Conservation (phyloP, 2,888 invertebrate species). For the Eupithecia insigniata region DNA sequence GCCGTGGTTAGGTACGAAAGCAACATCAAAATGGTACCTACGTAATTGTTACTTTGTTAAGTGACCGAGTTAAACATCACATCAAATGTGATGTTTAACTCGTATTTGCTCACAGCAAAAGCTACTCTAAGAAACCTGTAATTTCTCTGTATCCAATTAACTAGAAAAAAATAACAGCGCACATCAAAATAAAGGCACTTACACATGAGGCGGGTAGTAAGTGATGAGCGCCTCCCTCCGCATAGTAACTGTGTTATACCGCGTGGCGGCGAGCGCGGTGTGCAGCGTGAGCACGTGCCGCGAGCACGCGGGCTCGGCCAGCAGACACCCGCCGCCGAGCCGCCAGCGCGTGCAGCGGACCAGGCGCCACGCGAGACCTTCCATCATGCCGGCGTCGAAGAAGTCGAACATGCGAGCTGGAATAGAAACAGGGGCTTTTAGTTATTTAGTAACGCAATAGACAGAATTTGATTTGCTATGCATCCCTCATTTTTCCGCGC, state of each 20-base stretch:
- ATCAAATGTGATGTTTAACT: too few relatives aligned
- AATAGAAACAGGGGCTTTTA: constrained; percentile 51
- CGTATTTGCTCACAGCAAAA: not conserved
- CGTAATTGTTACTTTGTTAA: too few relatives aligned
- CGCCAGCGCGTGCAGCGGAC: constrained; percentile 86
- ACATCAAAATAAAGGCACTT: constrained; percentile 79
- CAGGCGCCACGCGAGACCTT: constrained; percentile 93
- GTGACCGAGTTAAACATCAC: too few relatives aligned
- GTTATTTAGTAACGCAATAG: not conserved
- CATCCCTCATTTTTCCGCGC: too few relatives aligned
- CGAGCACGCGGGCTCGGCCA: constrained; percentile 63
- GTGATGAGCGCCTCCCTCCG: constrained; percentile 89
- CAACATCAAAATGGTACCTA: too few relatives aligned
- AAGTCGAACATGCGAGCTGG: constrained; percentile 96
- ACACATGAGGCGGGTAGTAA: constrained; percentile 95
- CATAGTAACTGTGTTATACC: constrained; percentile 79
- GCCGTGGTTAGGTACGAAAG: too few relatives aligned
- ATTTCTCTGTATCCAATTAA: not conserved
- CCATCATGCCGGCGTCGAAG: constrained; percentile 97
- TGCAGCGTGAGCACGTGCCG: constrained; percentile 87
- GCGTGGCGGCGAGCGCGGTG: constrained; percentile 76
- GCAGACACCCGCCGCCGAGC: constrained; percentile 79
- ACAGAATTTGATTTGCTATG: too few relatives aligned
- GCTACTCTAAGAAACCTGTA: not conserved
- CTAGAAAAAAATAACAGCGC: not conserved